Evolutionary conservation across 2,797 vertebrate genomes (phyloP), one percentile per base, ranked within the genome.

Genomic region (Enteromius viviparus): DNA sequence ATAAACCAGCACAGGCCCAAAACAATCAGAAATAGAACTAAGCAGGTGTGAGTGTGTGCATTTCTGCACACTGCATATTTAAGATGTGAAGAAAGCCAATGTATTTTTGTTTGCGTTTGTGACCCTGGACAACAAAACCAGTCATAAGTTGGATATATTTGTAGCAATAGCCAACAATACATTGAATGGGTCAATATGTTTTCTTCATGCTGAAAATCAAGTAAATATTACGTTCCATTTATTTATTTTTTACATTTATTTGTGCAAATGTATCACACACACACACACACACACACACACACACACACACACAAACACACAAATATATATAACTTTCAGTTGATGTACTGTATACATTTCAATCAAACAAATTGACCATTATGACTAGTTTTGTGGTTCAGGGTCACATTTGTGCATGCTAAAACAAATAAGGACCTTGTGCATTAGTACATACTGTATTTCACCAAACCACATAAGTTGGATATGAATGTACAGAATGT

Each of bases 11-110:
- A 60, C 51, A 40, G 32, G 64, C 40, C 62, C 4, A 68, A 86
- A 83, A 79, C 85, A 71, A 75, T 85, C 37, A 76, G 34, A 81
- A 82, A 82, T 76, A 82, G 71, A 66, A 40, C 80, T 4, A 15
- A 66, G 47, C 71, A 82, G 72, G 60, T 76, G 80, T 66, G 60
- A 76, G 10, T 0, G 3, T 66, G 62, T 42, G 71, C 72, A 68
- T 76, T 65, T 68, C 12, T 64, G 34, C 53, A 49, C 37, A 32
- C 37, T 42, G 29, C 1, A 19, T 64, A 65, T 65, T 80, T 29
- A 58, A 70, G 51, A 17, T 47, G 68, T 47, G 55, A 40, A 45
- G 34, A 65, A 81, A 81, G 58, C 58, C 26, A 55, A 10, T 53
- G 34, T 42, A 51, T 68, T 64, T 62, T 62, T 66, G 10, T 76